Conservation (phyloP, 2,888 invertebrate genomes). For the Pseudoips prasinana region DNA sequence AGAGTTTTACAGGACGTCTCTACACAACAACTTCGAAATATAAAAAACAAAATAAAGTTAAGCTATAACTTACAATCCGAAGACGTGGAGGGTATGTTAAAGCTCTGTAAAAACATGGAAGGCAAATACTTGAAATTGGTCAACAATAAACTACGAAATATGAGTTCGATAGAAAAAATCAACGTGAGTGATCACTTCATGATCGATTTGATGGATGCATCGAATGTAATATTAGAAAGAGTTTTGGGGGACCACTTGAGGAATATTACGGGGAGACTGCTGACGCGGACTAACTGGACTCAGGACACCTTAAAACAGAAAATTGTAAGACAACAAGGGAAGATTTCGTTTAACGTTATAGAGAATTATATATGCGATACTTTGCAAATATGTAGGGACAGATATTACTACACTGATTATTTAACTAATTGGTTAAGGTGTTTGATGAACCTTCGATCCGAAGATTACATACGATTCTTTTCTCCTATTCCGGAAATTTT, state of each 20-base stretch:
- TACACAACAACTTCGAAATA: constrained; percentile 30
- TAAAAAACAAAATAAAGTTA: constrained; percentile 32
- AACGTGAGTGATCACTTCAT: constrained; percentile 38
- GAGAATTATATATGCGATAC: constrained; percentile 40
- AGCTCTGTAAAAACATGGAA: constrained; percentile 31
- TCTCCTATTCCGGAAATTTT: constrained; percentile 30
- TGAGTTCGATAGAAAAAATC: constrained; percentile 24
- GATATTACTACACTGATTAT: constrained; percentile 42
- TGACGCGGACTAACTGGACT: constrained; percentile 33
- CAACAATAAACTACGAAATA: constrained; percentile 33
- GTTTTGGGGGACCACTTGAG: constrained; percentile 34
- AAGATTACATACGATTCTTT: constrained; percentile 37
- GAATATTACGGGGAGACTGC: constrained; percentile 31
- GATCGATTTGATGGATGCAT: constrained; percentile 46
- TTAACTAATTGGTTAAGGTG: constrained; percentile 43
- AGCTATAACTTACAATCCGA: constrained; percentile 32
- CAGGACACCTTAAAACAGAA: constrained; percentile 40
- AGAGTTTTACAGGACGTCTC: constrained; percentile 31
- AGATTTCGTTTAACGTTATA: constrained; percentile 39
- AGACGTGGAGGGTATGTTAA: constrained; percentile 29
- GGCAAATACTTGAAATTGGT: constrained; percentile 36
- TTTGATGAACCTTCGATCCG: constrained; percentile 29
- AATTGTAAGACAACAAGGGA: constrained; percentile 45
- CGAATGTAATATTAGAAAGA: constrained; percentile 42
- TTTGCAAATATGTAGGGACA: constrained; percentile 43